Conservation (phyloP, 2,797 vertebrate species). For the Triplophysa yarkandensis region DNA sequence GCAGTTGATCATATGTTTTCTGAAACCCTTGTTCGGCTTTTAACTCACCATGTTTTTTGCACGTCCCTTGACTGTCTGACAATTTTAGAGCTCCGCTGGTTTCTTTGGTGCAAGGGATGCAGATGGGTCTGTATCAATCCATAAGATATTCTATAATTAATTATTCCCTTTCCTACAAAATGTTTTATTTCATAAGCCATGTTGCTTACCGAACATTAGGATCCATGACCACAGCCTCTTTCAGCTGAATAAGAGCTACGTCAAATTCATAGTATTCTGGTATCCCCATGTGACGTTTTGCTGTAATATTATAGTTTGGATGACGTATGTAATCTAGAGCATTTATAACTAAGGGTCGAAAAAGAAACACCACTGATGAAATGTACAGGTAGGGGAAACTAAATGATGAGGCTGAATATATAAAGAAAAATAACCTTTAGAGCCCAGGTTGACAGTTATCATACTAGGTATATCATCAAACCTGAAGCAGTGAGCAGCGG, state of each 20-base stretch:
- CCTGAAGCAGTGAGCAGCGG: slow-evolving; percentile 75
- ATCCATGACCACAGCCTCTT: not conserved
- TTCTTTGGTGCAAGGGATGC: slow-evolving; percentile 72
- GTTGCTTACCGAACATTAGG: slow-evolving; percentile 47
- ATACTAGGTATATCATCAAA: not conserved
- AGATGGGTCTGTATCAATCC: slow-evolving; percentile 66
- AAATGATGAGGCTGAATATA: not conserved
- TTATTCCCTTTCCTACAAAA: not conserved
- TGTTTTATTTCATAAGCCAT: not conserved
- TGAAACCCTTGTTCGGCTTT: not conserved
- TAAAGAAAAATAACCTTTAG: slow-evolving; percentile 7
- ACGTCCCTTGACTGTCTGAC: slow-evolving; percentile 51
- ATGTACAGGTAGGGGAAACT: not conserved
- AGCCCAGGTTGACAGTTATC: slow-evolving; percentile 15
- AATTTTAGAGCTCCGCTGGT: slow-evolving; percentile 68
- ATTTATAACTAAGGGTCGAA: not conserved
- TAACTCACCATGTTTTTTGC: slow-evolving; percentile 68
- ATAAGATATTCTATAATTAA: not conserved
- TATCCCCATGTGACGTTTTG: slow-evolving; percentile 40
- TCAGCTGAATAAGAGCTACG: slow-evolving; percentile 60
- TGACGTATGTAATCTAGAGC: slow-evolving; percentile 41
- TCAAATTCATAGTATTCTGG: slow-evolving; percentile 62
- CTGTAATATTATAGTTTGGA: slow-evolving; percentile 27
- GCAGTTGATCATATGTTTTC: not conserved
- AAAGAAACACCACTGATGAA: not conserved